These are phyloP conservation scores for Sorex maritimensis DNA, from an alignment of 2,797 vertebrate genomes.

Conservation along the genomic window DNA sequence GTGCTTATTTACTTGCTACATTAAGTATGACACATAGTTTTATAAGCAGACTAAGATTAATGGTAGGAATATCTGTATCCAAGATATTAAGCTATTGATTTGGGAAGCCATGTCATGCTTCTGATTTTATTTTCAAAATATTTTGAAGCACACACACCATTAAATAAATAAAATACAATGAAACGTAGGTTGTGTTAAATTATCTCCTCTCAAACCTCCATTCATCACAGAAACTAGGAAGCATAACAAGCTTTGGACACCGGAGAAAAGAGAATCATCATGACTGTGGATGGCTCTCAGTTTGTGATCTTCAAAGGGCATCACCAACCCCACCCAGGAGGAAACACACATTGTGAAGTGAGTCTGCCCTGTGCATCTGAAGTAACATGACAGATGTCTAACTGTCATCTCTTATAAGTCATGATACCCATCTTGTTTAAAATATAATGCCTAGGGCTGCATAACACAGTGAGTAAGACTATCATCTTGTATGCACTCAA, in stretches of 20 bases:
- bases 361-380: neutral
- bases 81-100: conserved; percentile 76
- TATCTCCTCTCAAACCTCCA: neutral
- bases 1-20: conserved; percentile 77
- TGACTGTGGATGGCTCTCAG: neutral
- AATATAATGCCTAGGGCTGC: neutral
- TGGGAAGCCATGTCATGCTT: conserved; percentile 57
- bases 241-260: neutral
- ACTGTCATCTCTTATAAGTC: neutral
- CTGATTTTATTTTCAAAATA: conserved; percentile 72
- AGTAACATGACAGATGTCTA: neutral
- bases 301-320: conserved; percentile 9
- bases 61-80: conserved; percentile 67
- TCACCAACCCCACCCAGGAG: neutral
- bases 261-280: neutral
- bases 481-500: no score
- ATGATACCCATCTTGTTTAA: conserved; percentile 16
- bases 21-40: conserved; percentile 74
- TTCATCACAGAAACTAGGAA: conserved; percentile 42
- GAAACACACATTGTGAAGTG: neutral
- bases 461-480: no score
- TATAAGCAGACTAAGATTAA: conserved; percentile 81
- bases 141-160: conserved; percentile 15
- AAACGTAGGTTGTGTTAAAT: conserved; percentile 23
- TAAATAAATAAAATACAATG: conserved; percentile 53